phyloP scores from a whole-genome alignment of 2,797 vertebrate genomes.

The Halcyon badia region DNA sequence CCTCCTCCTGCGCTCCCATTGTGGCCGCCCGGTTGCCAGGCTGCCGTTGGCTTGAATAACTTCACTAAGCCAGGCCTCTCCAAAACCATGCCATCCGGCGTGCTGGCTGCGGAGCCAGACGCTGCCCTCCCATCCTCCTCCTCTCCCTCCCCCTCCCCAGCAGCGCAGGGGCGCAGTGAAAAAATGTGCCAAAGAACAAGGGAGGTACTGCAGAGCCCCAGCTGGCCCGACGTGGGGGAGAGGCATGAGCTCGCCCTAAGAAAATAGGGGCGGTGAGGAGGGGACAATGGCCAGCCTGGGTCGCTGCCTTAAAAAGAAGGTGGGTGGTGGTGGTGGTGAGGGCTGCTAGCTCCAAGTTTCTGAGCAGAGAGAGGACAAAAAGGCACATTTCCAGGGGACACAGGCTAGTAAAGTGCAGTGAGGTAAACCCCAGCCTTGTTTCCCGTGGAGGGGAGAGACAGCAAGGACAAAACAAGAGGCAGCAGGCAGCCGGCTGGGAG shows the following conservation, averaged over 20 bases:
- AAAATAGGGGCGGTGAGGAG: background rate
- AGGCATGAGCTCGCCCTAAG: background rate
- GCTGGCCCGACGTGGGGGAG: background rate
- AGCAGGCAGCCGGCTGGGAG: constrained; percentile 28
- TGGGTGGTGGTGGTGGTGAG: background rate
- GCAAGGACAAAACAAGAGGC: constrained; percentile 28
- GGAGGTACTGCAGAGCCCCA: constrained; percentile 4
- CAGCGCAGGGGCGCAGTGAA: constrained; percentile 38
- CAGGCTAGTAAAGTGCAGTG: background rate
- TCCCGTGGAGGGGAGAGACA: background rate
- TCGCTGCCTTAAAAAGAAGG: background rate
- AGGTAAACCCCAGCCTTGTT: background rate
- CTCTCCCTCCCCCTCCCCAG: constrained; percentile 28
- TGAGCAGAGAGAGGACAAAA: background rate
- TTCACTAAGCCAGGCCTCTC: constrained; percentile 79
- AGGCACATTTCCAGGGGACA: background rate
- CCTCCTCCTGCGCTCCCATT: constrained; percentile 93
- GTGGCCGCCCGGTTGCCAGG: constrained; percentile 88
- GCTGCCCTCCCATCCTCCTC: constrained; percentile 44
- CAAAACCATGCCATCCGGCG: constrained; percentile 79
- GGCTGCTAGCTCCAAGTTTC: background rate
- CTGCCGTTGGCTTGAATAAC: constrained; percentile 84
- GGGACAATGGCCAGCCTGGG: constrained; percentile 11
- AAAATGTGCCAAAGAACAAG: constrained; percentile 64
- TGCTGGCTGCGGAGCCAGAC: constrained; percentile 42